Evolutionary conservation across 2,797 vertebrate species (phyloP).

Genomic region (Enteromius afrohamiltoni): DNA sequence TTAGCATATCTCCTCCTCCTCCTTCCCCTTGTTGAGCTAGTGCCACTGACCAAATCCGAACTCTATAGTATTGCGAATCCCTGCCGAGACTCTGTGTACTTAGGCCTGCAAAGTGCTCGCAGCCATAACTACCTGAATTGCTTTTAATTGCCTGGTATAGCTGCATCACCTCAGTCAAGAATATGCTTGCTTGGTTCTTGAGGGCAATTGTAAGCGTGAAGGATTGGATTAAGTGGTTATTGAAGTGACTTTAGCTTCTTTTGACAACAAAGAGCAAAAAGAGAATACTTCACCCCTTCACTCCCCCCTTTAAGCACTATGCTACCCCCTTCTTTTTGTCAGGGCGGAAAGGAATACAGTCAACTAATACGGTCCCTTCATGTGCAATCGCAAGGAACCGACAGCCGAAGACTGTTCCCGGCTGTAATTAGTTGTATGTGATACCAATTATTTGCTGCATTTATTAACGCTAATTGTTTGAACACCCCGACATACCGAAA

Average conservation of each 20-base stretch:
- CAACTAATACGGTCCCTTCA: constrained; percentile 85
- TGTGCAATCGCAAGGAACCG: constrained; percentile 84
- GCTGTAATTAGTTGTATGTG: constrained; percentile 88
- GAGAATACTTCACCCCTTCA: constrained; percentile 80
- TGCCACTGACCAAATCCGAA: constrained; percentile 84
- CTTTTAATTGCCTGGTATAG: constrained; percentile 91
- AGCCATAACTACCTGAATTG: constrained; percentile 91
- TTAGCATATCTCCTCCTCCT: constrained; percentile 75
- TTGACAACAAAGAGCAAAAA: constrained; percentile 85
- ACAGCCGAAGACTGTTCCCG: constrained; percentile 78
- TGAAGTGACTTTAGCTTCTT: constrained; percentile 97
- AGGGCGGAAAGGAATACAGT: constrained; percentile 82
- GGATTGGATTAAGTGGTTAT: constrained; percentile 98
- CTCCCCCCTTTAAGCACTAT: constrained; percentile 49
- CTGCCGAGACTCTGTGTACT: constrained; percentile 81
- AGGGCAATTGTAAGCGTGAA: constrained; percentile 93
- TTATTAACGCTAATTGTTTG: constrained; percentile 88
- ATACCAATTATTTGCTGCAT: constrained; percentile 84
- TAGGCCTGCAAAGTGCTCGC: constrained; percentile 82
- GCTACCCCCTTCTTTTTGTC: constrained; percentile 60
- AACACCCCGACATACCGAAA: constrained; percentile 81
- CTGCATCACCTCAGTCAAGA: constrained; percentile 87
- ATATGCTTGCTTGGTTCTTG: constrained; percentile 91
- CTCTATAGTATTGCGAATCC: constrained; percentile 80
- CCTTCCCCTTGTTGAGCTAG: constrained; percentile 72